Percentiles rank a stretch among this genome's conserved stretches.
phyloP scores from a whole-genome alignment of 2,113 vertebrate genomes.

The Halichoeres trimaculatus region DNA sequence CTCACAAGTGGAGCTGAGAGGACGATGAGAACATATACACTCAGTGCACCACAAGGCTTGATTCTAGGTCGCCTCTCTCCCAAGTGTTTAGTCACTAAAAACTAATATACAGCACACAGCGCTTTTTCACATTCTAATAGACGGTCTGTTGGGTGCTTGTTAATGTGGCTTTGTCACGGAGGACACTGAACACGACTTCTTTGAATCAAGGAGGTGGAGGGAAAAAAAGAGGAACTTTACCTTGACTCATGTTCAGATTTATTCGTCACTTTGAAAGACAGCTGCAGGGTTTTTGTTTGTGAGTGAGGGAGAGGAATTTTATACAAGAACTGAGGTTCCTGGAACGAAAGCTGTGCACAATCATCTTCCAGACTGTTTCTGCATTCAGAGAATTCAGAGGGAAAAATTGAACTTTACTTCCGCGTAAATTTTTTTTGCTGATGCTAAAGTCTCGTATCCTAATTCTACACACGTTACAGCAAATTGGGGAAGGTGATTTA shows the following conservation, averaged over 20 bases:
- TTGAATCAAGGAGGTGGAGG: conserved; percentile 27
- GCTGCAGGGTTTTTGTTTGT: conserved; percentile 34
- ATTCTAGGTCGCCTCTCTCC: conserved; percentile 86
- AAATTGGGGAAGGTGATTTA: conserved; percentile 77
- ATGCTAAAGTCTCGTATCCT: conserved; percentile 53
- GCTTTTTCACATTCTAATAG: conserved; percentile 82
- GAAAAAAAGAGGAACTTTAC: conserved; percentile 61
- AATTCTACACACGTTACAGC: conserved; percentile 62
- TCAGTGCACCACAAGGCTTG: conserved; percentile 79
- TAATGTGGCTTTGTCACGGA: conserved; percentile 71
- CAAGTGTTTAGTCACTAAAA: conserved; percentile 83
- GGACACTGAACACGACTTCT: conserved; percentile 59
- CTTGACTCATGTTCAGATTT: conserved; percentile 44
- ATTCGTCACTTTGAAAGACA: conserved; percentile 63
- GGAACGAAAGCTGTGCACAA: conserved; percentile 29
- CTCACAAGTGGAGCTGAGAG: conserved; percentile 82
- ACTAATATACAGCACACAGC: conserved; percentile 77
- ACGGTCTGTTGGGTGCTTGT: conserved; percentile 72
- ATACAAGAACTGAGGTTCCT: conserved; percentile 3
- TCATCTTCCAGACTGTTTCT: conserved; percentile 16
- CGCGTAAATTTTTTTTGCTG: conserved; percentile 54
- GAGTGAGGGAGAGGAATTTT: conserved; percentile 10
- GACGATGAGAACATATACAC: conserved; percentile 80
- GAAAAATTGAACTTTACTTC: conserved; percentile 39
- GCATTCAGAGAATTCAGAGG: conserved; percentile 57